Base-by-base conservation (phyloP, 1,140 invertebrate genomes). In the Temnothorax curvispinosus region DNA sequence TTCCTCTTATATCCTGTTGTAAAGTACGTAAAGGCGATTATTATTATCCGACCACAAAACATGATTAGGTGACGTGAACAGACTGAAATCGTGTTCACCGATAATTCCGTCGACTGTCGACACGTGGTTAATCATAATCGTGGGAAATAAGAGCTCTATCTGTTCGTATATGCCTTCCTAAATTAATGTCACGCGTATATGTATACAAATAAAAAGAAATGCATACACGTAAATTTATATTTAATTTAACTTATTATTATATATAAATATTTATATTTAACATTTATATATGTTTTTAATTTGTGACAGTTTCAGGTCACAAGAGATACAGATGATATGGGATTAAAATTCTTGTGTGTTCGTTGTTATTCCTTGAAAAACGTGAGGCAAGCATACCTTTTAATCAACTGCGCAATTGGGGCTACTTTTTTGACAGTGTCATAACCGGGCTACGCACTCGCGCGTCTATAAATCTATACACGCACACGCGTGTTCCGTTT, bases 401-500 rank as follows among this genome's bases (percentile, higher is more conserved):
- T 27, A 54, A 50, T 72, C 60, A 38, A 54, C 8, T n/a, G 35
- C 41, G 50, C 62, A 32, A 67, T 87, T 44, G 9, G 52, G 38
- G 50, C 44, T 78, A 2, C 38, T 85, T 84, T 88, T 91, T 91
- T 62, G 64, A 44, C 27, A 69, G 62, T 50, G 71, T 85, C 75
- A 7, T 90, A 64, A 27, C 1, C 27, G 27, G 89, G 87, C 88
- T 89, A 87, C 85, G 56, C 75, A 76, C 69, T 75, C 82, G 50
- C 81, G 85, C 78, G 86, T 64, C 85, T 77, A 75, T 71, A 56
- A 69, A 87, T 87, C 69, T 69, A 62, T n/a, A 11, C 32, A 64
- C 65, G 86, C 86, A 89, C 69, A 85, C 85, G 85, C 86, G 69
- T 77, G 69, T 77, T 56, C 81, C 81, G 88, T 87, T 93, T 93